A percentile compares a stretch with the other conserved stretches of the same genome.
phyloP scores from a whole-genome alignment of 2,113 vertebrate genomes.

The Grammatotria lemairii region DNA sequence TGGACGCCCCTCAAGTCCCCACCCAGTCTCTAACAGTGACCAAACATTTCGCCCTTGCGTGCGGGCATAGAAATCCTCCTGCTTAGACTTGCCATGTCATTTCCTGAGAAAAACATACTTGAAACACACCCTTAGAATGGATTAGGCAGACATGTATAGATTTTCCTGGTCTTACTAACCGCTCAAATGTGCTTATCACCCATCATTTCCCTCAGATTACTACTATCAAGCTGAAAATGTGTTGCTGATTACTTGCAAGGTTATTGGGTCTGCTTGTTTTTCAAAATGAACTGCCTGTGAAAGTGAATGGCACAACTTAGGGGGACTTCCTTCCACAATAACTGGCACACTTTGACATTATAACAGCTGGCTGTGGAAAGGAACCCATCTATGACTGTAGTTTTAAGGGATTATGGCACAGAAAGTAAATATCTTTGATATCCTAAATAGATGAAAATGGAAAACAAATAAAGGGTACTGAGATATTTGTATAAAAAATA shows the following conservation, averaged over 20 bases:
- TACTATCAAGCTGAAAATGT: background rate
- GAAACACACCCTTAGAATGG: background rate
- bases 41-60: background rate
- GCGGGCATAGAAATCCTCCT: background rate
- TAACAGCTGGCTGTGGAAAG: background rate
- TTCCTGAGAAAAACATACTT: background rate
- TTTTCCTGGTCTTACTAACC: background rate
- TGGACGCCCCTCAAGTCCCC: background rate
- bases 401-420: background rate
- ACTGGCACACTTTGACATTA: background rate
- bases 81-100: background rate
- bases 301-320: background rate
- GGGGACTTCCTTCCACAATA: background rate
- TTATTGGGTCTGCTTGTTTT: background rate
- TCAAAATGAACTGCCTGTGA: background rate
- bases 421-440: background rate
- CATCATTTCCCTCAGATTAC: background rate
- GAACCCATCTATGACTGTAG: background rate
- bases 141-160: background rate
- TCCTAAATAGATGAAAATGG: background rate
- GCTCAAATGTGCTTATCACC: background rate
- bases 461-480: background rate
- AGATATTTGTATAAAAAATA: background rate
- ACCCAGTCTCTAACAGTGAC: background rate
- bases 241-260: background rate